Base-by-base conservation (phyloP, 2,888 invertebrate genomes). In the Cylindroiulus punctatus region DNA sequence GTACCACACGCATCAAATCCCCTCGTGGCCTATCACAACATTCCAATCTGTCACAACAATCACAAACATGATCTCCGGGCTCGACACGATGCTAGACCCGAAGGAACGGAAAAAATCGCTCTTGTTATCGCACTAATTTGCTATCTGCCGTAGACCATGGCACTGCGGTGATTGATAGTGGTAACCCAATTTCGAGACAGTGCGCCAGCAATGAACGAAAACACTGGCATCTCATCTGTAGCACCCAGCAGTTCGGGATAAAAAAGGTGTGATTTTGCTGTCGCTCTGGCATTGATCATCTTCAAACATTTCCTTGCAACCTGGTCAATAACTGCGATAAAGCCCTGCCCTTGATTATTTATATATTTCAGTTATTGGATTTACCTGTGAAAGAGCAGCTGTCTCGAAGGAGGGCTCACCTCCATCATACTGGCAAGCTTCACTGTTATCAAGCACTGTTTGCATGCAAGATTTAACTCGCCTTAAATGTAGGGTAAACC, bases 11-110 rank as follows among this genome's bases (percentile, higher is more conserved):
- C 84, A 84, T 84, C 47, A 84, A 84, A 84, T 47, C 52, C 84
- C 84, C 84, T 44, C 84, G 47, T 44, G 84, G 84, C 84, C 84
- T 84, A 84, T 84, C 84, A 84, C 32, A 52, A 52, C 84, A 84
- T 84, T 84, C 84, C 84, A 84, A 84, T 84, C 84, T 84, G 84
- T 84, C 84, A 84, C 84, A 84, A 84, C 84, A 84, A 84, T 84
- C 84, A 40, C 52, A 84, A 84, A 84, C 84, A 84, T 52, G 84
- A 84, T 84, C 84, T 1, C 36, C n/a, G 42, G 44, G 19, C 44
- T 42, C 83, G 40, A 47, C 84, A 47, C 84, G n/a, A 10, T 44
- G 42, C 83, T 36, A 42, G 47, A 84, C 42, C 42, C 40, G 30
- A 22, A 30, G 85, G 65, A 85, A 85, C n/a, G 32, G 47, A 65